These are phyloP conservation scores for Drosophila bunnanda DNA, from an alignment of 2,888 invertebrate genomes.

Conservation along the genomic window DNA sequence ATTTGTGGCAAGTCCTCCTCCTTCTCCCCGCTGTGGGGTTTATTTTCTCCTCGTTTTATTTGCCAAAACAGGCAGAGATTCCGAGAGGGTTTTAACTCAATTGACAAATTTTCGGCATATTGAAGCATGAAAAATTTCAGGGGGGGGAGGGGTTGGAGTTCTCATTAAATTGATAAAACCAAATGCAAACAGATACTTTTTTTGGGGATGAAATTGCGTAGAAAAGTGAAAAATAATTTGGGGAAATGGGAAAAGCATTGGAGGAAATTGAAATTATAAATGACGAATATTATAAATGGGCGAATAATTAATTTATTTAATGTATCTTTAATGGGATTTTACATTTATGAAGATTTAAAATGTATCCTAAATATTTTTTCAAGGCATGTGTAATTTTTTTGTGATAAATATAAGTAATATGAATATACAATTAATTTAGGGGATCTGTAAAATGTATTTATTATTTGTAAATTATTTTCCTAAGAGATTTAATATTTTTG, in stretches of 20 bases:
- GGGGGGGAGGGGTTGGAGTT: conserved; percentile 16
- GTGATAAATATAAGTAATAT: too few species aligned
- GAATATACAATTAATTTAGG: too few species aligned
- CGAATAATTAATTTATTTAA: background rate
- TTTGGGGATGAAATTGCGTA: background rate
- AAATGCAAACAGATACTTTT: conserved; percentile 33
- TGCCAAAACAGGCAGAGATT: conserved; percentile 15
- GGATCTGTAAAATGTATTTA: too few species aligned
- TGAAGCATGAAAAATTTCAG: conserved; percentile 55
- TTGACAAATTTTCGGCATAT: conserved; percentile 56
- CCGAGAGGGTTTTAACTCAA: conserved; percentile 19
- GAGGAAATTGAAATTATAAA: background rate
- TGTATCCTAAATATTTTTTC: too few species aligned
- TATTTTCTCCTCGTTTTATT: conserved; percentile 13
- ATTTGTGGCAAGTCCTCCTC: conserved; percentile 64
- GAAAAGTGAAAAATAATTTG: conserved; percentile 3
- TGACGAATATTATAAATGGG: too few species aligned
- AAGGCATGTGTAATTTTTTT: too few species aligned
- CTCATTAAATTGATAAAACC: conserved; percentile 65
- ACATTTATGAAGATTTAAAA: background rate
- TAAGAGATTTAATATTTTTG: too few species aligned
- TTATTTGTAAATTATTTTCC: too few species aligned
- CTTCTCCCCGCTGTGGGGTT: conserved; percentile 18
- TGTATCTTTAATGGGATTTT: background rate
- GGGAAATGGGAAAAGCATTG: background rate